Evolutionary conservation across 2,888 invertebrate species (phyloP), one percentile per base, ranked within the genome.

Genomic region (Phortica okadai): DNA sequence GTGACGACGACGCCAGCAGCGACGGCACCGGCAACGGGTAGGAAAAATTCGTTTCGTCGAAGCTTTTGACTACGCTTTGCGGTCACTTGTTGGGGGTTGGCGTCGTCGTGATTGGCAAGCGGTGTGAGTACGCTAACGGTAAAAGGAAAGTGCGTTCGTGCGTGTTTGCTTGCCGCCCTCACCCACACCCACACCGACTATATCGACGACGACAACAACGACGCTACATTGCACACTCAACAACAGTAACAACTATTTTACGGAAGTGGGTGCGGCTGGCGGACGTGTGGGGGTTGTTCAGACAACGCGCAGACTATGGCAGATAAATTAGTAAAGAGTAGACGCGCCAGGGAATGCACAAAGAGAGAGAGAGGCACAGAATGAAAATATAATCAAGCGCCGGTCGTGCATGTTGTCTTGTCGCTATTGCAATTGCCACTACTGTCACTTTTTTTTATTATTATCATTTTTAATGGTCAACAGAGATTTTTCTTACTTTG

Each of bases 201-300:
- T n/a, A 6, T 11, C 56, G 4, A 1, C 56, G n/a, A 33, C n/a
- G 33, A 70, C 70, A 3, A 56, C 45, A 10, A 56, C 33, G 76
- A 78, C 82, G 79, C 75, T 76, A 69, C 82, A 82, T 73, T 82
- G 76, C 75, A 69, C 77, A 75, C 74, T 59, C 76, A 74, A 72
- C 21, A 74, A 70, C 54, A 54, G 73, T 75, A 50, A 50, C 50
- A 5, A 50, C 14, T 50, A 8, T 8, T 50, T 50, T 50, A 33
- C 78, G 69, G 75, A 74, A 67, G 67, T 67, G 67, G 67, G 76
- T 33, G 66, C n/a, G 74, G 74, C 42, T 72, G 74, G 16, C 16
- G 62, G 66, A 14, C 58, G 25, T 59, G 78, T 58, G 76, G 80
- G 79, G 82, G 83, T 77, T 80, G 69, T 16, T 70, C 54, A 59